A percentile compares a stretch with the other conserved stretches of the same genome.
Evolutionary conservation across 2,797 vertebrate genomes (phyloP).

Genomic region (Emydoidea blandingii): DNA sequence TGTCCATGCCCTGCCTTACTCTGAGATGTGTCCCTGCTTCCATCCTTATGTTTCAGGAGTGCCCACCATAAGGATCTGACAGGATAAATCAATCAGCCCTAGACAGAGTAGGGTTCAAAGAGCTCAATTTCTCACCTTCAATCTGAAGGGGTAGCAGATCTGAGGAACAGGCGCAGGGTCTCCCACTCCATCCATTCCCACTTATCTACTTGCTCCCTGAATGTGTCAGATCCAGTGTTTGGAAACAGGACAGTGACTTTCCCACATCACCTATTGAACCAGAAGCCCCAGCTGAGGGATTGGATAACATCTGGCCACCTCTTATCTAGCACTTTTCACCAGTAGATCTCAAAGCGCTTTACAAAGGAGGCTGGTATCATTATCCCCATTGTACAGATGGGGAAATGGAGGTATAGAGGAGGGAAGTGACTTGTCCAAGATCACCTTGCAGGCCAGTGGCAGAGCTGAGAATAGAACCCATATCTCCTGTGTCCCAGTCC

Average conservation of each 20-base stretch:
- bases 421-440: neutral
- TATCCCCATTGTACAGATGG: neutral
- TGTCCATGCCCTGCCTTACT: neutral
- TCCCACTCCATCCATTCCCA: fast-evolving
- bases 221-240: fast-evolving
- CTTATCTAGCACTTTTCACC: neutral
- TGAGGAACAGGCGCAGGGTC: neutral
- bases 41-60: neutral
- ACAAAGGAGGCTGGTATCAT: neutral
- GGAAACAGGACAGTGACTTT: neutral
- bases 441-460: fast-evolving
- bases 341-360: neutral
- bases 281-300: fast-evolving
- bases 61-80: neutral
- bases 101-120: neutral
- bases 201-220: neutral
- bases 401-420: neutral
- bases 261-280: neutral
- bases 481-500: neutral
- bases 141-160: neutral
- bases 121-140: neutral
- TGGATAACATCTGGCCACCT: neutral
- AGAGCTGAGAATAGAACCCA: neutral
- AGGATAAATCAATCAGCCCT: neutral
- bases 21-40: neutral